phyloP scores from a whole-genome alignment of 2,797 vertebrate species.

The Pteronotus mesoamericanus region DNA sequence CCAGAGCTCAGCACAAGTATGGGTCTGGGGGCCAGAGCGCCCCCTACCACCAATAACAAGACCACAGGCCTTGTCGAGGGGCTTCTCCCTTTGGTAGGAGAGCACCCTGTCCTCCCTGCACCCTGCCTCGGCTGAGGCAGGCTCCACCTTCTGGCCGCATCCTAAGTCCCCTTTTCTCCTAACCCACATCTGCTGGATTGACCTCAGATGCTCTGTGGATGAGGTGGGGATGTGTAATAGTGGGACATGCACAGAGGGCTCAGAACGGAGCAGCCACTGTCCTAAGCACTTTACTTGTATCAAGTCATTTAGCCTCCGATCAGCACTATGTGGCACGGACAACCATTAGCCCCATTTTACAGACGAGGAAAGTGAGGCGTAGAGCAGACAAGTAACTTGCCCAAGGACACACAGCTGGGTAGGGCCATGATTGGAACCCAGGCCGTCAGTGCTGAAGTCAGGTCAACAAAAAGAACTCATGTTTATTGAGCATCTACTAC shows the following conservation, averaged over 20 bases:
- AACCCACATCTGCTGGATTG: neutral
- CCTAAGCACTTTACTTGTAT: rapidly evolving
- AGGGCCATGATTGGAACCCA: neutral
- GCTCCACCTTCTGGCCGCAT: neutral
- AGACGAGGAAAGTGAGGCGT: neutral
- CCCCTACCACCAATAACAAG: neutral
- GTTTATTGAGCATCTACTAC: neutral
- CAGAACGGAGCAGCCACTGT: rapidly evolving
- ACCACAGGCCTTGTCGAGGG: rapidly evolving
- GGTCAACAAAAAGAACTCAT: neutral
- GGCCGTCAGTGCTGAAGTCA: neutral
- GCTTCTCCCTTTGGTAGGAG: neutral
- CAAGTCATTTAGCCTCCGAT: neutral
- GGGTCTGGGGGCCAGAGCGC: neutral
- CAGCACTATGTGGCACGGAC: rapidly evolving
- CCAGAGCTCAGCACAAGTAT: neutral
- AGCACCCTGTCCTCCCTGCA: neutral
- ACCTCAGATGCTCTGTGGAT: rapidly evolving
- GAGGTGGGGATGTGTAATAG: neutral
- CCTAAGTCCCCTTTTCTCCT: neutral
- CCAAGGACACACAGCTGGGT: neutral
- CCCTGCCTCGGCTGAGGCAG: rapidly evolving
- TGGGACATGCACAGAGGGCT: neutral
- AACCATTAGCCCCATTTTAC: neutral
- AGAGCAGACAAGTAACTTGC: neutral